A percentile compares a stretch with the other conserved stretches of the same genome.
Conservation (phyloP, 2,797 vertebrate genomes). For the Setipinna tenuifilis region DNA sequence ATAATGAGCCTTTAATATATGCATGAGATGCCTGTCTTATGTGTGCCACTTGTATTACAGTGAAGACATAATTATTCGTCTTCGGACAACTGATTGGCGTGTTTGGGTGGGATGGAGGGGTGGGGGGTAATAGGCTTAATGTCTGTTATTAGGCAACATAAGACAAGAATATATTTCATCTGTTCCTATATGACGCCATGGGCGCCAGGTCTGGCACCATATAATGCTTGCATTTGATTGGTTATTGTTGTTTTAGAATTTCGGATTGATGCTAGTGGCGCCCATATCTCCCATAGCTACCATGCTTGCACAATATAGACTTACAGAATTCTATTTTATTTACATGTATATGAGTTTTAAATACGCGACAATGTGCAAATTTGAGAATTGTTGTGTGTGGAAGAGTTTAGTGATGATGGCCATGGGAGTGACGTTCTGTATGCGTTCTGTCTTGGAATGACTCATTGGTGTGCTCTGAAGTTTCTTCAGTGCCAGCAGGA, state of each 20-base stretch:
- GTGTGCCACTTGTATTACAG: slow-evolving; percentile 24
- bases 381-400: background rate
- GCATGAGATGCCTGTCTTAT: slow-evolving; percentile 3
- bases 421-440: background rate
- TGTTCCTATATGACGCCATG: background rate
- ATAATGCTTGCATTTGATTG: background rate
- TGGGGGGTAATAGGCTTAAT: background rate
- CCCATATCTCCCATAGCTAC: background rate
- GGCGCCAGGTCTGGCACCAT: background rate
- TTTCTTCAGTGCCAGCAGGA: background rate
- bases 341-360: too few species aligned
- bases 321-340: too few species aligned
- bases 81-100: background rate
- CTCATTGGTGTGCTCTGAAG: background rate
- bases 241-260: background rate
- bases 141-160: background rate
- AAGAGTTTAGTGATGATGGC: background rate
- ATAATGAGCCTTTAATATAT: slow-evolving; percentile 22
- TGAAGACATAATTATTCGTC: slow-evolving; percentile 24
- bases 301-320: background rate
- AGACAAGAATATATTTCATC: slow-evolving; percentile 5
- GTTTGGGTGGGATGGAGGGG: background rate
- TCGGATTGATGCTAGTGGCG: background rate
- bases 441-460: background rate
- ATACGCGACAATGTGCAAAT: background rate